Percentiles rank a stretch among this genome's conserved stretches.
phyloP scores from a whole-genome alignment of 2,888 invertebrate genomes.

The Cenopis cana region DNA sequence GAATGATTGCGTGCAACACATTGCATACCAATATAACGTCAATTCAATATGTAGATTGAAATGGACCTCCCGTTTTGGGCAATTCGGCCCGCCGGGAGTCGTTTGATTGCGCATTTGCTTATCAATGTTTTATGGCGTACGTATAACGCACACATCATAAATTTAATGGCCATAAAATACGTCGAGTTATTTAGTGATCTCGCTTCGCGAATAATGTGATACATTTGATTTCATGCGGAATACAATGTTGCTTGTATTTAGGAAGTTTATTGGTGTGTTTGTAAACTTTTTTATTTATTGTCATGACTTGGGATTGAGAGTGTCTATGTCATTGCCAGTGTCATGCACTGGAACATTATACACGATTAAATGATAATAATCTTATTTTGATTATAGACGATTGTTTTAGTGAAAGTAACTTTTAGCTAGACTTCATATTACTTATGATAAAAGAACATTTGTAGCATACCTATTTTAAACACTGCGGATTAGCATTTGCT shows the following conservation, averaged over 20 bases:
- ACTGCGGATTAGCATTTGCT: too few species aligned
- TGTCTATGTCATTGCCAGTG: too few species aligned
- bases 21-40: background rate
- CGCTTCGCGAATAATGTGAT: slow-evolving; percentile 4
- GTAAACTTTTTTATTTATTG: too few species aligned
- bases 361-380: too few species aligned
- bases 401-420: too few species aligned
- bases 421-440: too few species aligned
- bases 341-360: too few species aligned
- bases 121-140: slow-evolving; percentile 27
- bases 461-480: too few species aligned
- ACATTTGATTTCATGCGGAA: slow-evolving; percentile 1
- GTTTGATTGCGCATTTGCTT: slow-evolving; percentile 62
- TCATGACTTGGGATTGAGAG: too few species aligned
- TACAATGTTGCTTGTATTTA: background rate
- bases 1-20: background rate
- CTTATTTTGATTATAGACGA: too few species aligned
- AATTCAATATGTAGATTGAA: background rate
- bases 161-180: slow-evolving; percentile 22
- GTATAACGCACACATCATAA: slow-evolving; percentile 4
- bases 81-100: slow-evolving; percentile 62
- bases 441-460: too few species aligned
- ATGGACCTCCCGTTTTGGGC: slow-evolving; percentile 60
- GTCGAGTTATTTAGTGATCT: background rate
- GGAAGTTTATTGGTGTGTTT: background rate